These are phyloP conservation scores for Elaphurus davidianus DNA, from an alignment of 2,113 vertebrate species.

Conservation along the genomic window DNA sequence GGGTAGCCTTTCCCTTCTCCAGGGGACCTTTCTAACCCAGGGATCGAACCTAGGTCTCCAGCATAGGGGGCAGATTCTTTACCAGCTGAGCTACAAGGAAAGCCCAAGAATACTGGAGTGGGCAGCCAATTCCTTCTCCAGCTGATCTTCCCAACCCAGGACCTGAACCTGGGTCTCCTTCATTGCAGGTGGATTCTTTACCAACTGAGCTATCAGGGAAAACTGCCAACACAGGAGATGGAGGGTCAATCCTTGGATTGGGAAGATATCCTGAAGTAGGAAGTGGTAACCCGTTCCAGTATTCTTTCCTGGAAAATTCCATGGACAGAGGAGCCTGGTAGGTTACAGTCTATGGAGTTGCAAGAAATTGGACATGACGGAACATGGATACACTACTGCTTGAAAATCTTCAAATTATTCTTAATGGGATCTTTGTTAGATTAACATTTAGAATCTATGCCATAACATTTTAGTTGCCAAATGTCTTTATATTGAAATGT, in stretches of 20 bases:
- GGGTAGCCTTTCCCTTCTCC: not conserved
- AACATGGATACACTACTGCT: not conserved
- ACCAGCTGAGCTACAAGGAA: not conserved
- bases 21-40: not conserved
- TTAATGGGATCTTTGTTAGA: not conserved
- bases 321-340: not conserved
- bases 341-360: not conserved
- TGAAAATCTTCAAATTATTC: not conserved
- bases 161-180: not conserved
- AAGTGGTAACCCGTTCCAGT: not conserved
- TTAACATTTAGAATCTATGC: not conserved
- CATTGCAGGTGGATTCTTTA: not conserved
- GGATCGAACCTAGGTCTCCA: fast-evolving
- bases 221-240: not conserved
- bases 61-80: not conserved
- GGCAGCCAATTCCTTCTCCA: not conserved
- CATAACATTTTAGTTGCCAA: not conserved
- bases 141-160: not conserved
- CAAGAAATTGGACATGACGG: not conserved
- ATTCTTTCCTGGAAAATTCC: not conserved
- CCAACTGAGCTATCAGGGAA: not conserved
- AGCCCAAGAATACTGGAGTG: not conserved
- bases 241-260: not conserved
- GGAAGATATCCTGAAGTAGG: not conserved
- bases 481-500: not conserved